phyloP scores from a whole-genome alignment of 1,140 invertebrate genomes.

The Gonatopus flavifemur region DNA sequence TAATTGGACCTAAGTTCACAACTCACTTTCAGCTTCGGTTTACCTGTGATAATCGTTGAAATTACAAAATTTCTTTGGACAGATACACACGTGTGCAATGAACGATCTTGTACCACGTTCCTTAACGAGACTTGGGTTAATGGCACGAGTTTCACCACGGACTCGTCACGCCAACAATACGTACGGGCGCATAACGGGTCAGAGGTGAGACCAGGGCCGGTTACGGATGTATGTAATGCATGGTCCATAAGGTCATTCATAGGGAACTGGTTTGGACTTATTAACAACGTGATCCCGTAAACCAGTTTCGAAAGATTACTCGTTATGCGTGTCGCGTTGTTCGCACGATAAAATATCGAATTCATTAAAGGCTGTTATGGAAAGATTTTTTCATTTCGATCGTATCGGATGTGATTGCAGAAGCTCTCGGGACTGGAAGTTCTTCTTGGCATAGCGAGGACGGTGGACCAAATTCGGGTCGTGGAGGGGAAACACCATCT shows the following conservation, averaged over 20 bases:
- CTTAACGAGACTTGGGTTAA: constrained; percentile 28
- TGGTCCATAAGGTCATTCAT: constrained; percentile 40
- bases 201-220: constrained; percentile 31
- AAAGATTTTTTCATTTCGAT: too few species aligned
- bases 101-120: constrained; percentile 1
- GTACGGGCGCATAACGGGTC: constrained; percentile 33
- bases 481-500: constrained; percentile 61
- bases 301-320: constrained; percentile 26
- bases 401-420: too few species aligned
- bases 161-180: constrained; percentile 43
- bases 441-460: constrained; percentile 62
- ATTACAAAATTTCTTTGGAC: too few species aligned
- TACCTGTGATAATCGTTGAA: too few species aligned
- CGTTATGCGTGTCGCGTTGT: background rate
- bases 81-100: too few species aligned
- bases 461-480: constrained; percentile 65
- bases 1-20: too few species aligned
- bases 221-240: constrained; percentile 18
- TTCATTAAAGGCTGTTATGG: background rate
- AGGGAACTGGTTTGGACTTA: constrained; percentile 37
- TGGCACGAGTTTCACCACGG: constrained; percentile 44
- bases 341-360: background rate
- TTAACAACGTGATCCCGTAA: constrained; percentile 28
- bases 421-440: constrained; percentile 66
- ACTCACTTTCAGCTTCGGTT: too few species aligned